Evolutionary conservation across 2,888 invertebrate genomes (phyloP).

Genomic region (Amiota mariae): DNA sequence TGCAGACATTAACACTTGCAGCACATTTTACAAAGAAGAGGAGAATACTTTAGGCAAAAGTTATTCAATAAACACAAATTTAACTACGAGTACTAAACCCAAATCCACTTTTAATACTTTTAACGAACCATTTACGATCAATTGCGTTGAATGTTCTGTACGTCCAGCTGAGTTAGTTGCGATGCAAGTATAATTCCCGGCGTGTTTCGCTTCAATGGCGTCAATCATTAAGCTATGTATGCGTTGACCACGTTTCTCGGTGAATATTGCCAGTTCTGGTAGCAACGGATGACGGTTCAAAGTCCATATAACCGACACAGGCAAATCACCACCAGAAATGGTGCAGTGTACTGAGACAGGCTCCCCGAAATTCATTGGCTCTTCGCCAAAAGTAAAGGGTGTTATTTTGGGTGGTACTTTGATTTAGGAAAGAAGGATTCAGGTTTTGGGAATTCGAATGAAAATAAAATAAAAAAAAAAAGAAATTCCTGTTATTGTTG

Average conservation of each 20-base stretch:
- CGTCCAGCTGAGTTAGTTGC: slow-evolving; percentile 83
- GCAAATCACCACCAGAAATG: slow-evolving; percentile 84
- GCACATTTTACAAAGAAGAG: slow-evolving; percentile 1
- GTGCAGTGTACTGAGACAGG: slow-evolving; percentile 78
- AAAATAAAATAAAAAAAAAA: slow-evolving; percentile 21
- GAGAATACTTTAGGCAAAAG: not conserved
- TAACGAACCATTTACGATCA: slow-evolving; percentile 82
- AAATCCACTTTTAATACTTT: not conserved
- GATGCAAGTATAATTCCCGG: slow-evolving; percentile 84
- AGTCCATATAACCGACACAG: slow-evolving; percentile 84
- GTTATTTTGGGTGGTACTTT: slow-evolving; percentile 75
- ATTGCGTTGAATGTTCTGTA: slow-evolving; percentile 80
- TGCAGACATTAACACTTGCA: slow-evolving; percentile 26
- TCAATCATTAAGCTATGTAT: slow-evolving; percentile 79
- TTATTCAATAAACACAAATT: slow-evolving; percentile 12
- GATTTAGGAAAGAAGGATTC: not conserved
- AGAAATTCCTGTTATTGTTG: not conserved
- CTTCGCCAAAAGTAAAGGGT: slow-evolving; percentile 84
- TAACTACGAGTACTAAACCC: slow-evolving; percentile 56
- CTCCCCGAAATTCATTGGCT: slow-evolving; percentile 81
- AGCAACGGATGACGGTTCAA: slow-evolving; percentile 76
- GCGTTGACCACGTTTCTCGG: slow-evolving; percentile 74
- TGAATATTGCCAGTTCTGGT: slow-evolving; percentile 69
- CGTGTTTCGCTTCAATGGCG: slow-evolving; percentile 80
- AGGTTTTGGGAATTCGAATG: slow-evolving; percentile 1